Base-by-base conservation (phyloP, 2,888 invertebrate species). In the Augiades crinisus region DNA sequence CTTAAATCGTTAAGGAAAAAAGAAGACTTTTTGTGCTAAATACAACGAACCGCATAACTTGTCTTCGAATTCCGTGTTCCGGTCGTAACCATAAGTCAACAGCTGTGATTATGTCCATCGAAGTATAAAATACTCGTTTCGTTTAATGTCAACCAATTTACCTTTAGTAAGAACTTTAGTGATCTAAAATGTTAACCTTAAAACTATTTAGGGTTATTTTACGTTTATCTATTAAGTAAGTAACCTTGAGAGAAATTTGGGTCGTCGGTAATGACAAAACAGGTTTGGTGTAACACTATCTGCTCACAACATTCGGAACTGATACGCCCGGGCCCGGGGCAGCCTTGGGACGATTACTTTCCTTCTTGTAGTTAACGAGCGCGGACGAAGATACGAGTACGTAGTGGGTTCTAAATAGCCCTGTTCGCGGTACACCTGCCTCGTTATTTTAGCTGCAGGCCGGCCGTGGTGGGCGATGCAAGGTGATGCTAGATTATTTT, bases 401-500 rank as follows among this genome's bases (percentile, higher is more conserved):
- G 54, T 41, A 41, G 49, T 50, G n/a, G n/a, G n/a, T 49, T 78
- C 66, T 70, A 68, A 74, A 72, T 73, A 70, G 70, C 70, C 62
- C 68, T 66, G 59, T 50, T 43, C 41, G 49, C 34, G 22, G 76
- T 68, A 75, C 86, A 88, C 88, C 88, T 88, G 86, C 78, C 73
- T 59, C 68, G 72, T 83, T 84, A 88, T 86, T 87, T 82, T 81
- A 80, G 79, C 75, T 70, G 68, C 57, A 70, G 67, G 64, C 69
- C 74, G 83, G 69, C 82, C 82, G 80, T 82, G 82, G 70, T 72
- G 64, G 67, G 69, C 67, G 68, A 61, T 66, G 75, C 86, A 83
- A 87, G 87, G 85, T 86, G 80, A 82, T 74, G 72, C 78, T 76
- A 70, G 77, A 82, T 78, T 87, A 87, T 88, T 86, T 84, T 84